Evolutionary conservation across 2,888 invertebrate species (phyloP), one percentile per base, ranked within the genome.

Genomic region (Poecilobothrus nobilitatus): DNA sequence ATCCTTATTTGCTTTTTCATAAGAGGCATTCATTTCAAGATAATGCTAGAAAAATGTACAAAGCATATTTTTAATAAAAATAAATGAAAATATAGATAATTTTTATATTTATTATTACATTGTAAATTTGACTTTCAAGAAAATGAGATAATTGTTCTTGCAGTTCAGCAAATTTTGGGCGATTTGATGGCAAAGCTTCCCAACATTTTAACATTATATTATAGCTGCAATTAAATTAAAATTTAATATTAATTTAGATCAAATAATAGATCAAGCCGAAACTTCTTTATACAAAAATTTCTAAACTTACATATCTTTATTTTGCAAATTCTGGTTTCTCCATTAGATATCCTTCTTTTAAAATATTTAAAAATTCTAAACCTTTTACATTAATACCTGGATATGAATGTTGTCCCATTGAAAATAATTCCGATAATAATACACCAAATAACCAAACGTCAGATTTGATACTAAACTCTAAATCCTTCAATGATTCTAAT

Each of bases 361-460:
- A 83, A 79, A 87, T 88, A 69, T 27, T 18, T 27, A 27, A 22
- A 87, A 84, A 76, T 88, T 91, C 67, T 91, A 84, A 71, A 85
- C 85, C 74, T 91, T 90, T 86, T 20, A 89, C 87, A 76, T 88
- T 88, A 83, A 93, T 89, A 69, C 92, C 53, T 0, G 94, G 93
- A 81, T 95, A 95, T 0, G 95, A 95, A 0, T 91, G 92, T 76
- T 89, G 88, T 0, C 92, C 92, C 12, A 95, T 81, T 0, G 94
- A 91, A 78, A 95, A 95, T 67, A 95, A 84, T 79, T 95, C 95
- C 95, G 95, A 95, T 1, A 95, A 79, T 1, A 94, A 92, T 70
- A 95, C 90, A 5, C 95, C 95, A 78, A 89, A 95, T 0, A 95
- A 91, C 96, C 96, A 97, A 70, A 96, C 91, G 79, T 97, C 97